Percentiles rank a stretch among this genome's conserved stretches.
phyloP scores from a whole-genome alignment of 2,113 vertebrate species.

The Colistium nudipinnis region DNA sequence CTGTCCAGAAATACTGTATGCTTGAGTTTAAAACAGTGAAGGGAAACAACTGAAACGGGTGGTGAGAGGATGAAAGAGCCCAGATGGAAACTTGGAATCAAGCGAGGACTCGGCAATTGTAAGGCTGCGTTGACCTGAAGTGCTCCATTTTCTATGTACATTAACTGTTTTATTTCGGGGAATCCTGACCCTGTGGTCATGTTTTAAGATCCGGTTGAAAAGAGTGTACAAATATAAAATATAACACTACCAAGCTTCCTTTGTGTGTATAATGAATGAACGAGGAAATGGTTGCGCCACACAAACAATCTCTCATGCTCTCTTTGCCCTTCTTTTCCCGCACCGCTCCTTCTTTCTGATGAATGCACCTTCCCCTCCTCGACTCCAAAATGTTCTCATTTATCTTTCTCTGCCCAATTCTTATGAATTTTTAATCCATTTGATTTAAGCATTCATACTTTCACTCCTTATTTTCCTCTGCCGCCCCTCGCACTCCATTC shows the following conservation, averaged over 20 bases:
- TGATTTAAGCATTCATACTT: conserved; percentile 63
- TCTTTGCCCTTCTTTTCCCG: conserved; percentile 12
- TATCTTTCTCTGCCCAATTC: conserved; percentile 37
- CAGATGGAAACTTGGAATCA: conserved; percentile 17
- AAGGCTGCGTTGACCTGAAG: conserved; percentile 22
- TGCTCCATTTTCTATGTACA: conserved; percentile 8
- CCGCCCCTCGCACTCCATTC: conserved; percentile 26
- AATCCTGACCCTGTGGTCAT: too few species aligned
- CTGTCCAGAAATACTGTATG: conserved; percentile 17
- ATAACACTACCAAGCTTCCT: conserved; percentile 25
- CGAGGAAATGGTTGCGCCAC: too few species aligned
- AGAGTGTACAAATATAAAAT: too few species aligned
- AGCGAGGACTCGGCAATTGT: conserved; percentile 4
- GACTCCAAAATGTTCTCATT: conserved; percentile 32
- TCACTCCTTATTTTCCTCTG: conserved; percentile 33
- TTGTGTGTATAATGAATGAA: too few species aligned
- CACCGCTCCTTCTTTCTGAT: conserved; percentile 18
- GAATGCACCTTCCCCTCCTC: conserved; percentile 30
- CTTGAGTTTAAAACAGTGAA: conserved; percentile 29
- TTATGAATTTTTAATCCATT: conserved; percentile 65
- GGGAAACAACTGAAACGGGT: background rate
- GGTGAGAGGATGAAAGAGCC: conserved; percentile 15
- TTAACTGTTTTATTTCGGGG: background rate
- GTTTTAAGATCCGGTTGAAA: too few species aligned
- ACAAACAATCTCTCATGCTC: conserved; percentile 42